Evolutionary conservation across 2,113 vertebrate genomes (phyloP).

Genomic region (Ceyx cyanopectus): DNA sequence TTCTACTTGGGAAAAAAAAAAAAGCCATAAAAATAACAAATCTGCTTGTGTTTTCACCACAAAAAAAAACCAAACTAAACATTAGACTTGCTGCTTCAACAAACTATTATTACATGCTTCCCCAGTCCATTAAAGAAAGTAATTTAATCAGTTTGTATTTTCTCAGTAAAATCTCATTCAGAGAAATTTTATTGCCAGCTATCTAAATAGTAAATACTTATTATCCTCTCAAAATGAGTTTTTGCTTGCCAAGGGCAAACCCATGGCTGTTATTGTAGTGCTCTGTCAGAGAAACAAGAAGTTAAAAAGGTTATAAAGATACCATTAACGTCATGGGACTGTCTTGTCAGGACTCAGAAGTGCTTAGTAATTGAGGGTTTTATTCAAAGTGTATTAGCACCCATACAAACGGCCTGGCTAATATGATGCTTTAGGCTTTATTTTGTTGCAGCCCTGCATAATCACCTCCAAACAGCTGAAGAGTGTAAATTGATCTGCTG

Average conservation of each 20-base stretch:
- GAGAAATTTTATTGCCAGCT: constrained; percentile 84
- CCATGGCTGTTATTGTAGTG: constrained; percentile 74
- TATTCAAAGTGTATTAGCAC: constrained; percentile 79
- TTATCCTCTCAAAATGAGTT: constrained; percentile 84
- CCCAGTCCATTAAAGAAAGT: constrained; percentile 89
- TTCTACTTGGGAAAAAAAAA: background rate
- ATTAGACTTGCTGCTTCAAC: constrained; percentile 64
- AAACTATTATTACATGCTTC: constrained; percentile 81
- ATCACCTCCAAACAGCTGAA: constrained; percentile 68
- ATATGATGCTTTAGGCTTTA: constrained; percentile 76
- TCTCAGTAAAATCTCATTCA: constrained; percentile 84
- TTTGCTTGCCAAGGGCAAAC: constrained; percentile 85
- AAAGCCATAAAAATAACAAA: background rate
- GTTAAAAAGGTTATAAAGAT: constrained; percentile 86
- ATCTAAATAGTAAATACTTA: constrained; percentile 89
- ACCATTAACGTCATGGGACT: constrained; percentile 81
- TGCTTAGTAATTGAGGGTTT: constrained; percentile 79
- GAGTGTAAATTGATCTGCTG: constrained; percentile 55
- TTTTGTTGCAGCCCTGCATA: constrained; percentile 64
- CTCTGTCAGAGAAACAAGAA: constrained; percentile 82
- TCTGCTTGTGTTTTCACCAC: background rate
- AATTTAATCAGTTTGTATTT: constrained; percentile 88
- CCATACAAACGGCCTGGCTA: constrained; percentile 69
- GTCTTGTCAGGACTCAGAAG: constrained; percentile 76
- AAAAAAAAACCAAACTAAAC: background rate